Evolutionary conservation across 2,113 vertebrate genomes (phyloP), one percentile per base, ranked within the genome.

Genomic region (Hymenochirus boettgeri): DNA sequence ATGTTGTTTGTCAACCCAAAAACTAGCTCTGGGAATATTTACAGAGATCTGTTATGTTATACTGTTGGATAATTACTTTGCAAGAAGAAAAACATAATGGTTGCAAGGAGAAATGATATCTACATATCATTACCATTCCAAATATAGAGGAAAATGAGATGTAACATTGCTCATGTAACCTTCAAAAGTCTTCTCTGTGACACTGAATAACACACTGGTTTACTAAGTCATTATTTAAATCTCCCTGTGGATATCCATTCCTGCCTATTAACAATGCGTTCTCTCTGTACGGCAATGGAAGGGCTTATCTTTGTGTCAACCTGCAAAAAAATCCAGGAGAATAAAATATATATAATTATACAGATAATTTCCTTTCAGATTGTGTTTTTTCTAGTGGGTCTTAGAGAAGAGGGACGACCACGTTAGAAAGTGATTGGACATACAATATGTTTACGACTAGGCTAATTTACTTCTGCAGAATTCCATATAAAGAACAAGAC

Each of bases 291-390:
- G 26, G 63, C 46, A 29, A 48, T 29, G 56, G 29, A 67, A 52
- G 56, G 46, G 22, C 55, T 52, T 47, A 58, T 52, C 39, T 7
- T 11, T 35, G 22, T 57, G 55, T 47, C 64, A 58, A 26, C 58
- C 64, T 67, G 47, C 64, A 67, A 59, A 65, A 59, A 39, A 67
- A 58, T 67, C 17, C 33, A 26, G 25, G 56, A 15, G 47, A 26
- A 59, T 50, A 58, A 59, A 29, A 19, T n/a, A 5, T 42, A 31
- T 57, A n/a, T n/a, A n/a, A n/a, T n/a, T n/a, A n/a, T n/a, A n/a
- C n/a, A n/a, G n/a, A n/a, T n/a, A 42, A 52, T 59, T 67, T 67
- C 18, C 52, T 67, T 67, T 45, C 33, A 45, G 47, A 22, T n/a
- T 52, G 23, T 67, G 15, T 52, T 51, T 59, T 53, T 21, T 57